A percentile compares a stretch with the other conserved stretches of the same genome.
Conservation (phyloP, 2,797 vertebrate genomes). For the Poeciliopsis paucimaculata region DNA sequence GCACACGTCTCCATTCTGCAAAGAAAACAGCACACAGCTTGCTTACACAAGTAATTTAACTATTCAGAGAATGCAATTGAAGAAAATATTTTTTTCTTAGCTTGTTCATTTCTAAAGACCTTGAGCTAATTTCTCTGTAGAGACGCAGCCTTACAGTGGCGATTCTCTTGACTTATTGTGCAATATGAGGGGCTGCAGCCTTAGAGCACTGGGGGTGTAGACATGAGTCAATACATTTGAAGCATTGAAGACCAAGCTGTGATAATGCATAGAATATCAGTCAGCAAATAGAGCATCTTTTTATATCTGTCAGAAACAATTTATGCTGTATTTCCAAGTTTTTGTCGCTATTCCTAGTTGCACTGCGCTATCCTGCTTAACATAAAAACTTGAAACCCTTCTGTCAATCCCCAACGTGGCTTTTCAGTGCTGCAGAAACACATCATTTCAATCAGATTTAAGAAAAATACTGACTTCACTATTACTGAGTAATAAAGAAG, state of each 20-base stretch:
- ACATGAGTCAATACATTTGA: not conserved
- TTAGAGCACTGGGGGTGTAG: not conserved
- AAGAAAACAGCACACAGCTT: not conserved
- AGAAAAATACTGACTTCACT: not conserved
- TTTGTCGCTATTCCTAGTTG: not conserved
- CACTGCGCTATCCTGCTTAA: not conserved
- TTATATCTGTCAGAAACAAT: not conserved
- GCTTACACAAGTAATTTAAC: not conserved
- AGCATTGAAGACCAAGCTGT: not conserved
- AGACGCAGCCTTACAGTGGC: not conserved
- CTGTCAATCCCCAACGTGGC: not conserved
- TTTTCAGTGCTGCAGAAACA: not conserved
- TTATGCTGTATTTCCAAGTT: not conserved
- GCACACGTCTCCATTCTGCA: constrained; percentile 92
- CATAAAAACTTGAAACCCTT: not conserved
- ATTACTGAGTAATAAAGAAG: not conserved
- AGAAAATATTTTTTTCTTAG: not conserved
- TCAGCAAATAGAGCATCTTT: not conserved
- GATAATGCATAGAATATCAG: not conserved
- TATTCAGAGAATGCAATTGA: not conserved
- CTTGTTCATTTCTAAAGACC: not conserved
- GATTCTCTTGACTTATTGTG: not conserved
- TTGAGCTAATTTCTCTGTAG: not conserved
- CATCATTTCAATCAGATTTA: not conserved
- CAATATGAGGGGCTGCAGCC: not conserved